Evolutionary conservation across 2,113 vertebrate species (phyloP).

Genomic region (Leucopternis melanops): DNA sequence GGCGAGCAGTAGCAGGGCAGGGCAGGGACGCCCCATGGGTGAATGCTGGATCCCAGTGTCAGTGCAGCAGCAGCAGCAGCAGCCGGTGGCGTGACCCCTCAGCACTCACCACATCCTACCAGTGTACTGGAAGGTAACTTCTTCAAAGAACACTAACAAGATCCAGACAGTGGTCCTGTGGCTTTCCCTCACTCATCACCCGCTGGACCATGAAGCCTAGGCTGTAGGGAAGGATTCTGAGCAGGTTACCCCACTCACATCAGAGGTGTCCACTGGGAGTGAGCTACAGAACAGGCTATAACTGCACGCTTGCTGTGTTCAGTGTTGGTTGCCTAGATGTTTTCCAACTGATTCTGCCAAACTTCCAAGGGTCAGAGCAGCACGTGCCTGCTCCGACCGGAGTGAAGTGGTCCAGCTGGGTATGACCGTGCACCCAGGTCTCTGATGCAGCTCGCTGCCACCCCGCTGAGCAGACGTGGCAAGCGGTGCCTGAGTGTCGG

Average conservation of each 20-base stretch:
- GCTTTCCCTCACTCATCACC: background rate
- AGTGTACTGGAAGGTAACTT: too few relatives aligned
- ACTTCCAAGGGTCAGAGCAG: background rate
- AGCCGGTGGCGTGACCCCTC: fast-evolving
- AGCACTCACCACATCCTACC: background rate
- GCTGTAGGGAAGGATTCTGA: background rate
- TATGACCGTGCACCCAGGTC: fast-evolving
- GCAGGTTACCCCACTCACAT: too few relatives aligned
- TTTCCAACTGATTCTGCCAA: background rate
- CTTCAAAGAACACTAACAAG: background rate
- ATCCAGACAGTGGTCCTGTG: background rate
- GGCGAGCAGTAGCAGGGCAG: background rate
- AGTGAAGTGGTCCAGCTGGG: background rate
- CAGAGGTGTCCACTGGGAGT: too few relatives aligned
- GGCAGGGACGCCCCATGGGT: background rate
- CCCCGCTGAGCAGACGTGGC: too few relatives aligned
- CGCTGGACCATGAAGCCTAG: too few relatives aligned
- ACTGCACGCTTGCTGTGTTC: too few relatives aligned
- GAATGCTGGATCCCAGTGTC: background rate
- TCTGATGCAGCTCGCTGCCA: fast-evolving
- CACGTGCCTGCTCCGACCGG: background rate
- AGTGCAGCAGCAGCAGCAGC: background rate
- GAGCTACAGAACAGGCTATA: too few relatives aligned
- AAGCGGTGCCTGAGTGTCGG: too few relatives aligned
- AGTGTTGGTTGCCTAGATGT: too few relatives aligned